Evolutionary conservation across 2,113 vertebrate genomes (phyloP).

Genomic region (Theropithecus gelada): DNA sequence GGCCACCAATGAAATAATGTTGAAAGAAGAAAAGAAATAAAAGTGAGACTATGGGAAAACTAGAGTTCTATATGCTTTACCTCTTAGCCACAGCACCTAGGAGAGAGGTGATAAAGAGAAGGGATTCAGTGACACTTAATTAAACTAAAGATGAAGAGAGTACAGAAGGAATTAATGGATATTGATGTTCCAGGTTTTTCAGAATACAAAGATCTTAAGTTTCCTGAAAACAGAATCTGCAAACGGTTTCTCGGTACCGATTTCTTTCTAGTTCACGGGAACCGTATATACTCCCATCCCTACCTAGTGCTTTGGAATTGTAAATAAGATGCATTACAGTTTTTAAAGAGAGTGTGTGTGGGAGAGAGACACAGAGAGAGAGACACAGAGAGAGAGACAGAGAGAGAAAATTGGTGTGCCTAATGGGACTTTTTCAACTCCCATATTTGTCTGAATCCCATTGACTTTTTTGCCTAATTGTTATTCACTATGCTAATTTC

Average conservation of each 20-base stretch:
- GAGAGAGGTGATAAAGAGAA: not conserved
- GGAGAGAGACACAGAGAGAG: slow-evolving; percentile 63
- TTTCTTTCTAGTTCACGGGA: not conserved
- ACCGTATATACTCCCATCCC: not conserved
- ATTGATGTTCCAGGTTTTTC: slow-evolving; percentile 45
- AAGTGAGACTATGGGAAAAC: not conserved
- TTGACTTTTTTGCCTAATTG: slow-evolving; percentile 94
- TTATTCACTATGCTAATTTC: slow-evolving; percentile 97
- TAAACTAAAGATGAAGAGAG: slow-evolving; percentile 59
- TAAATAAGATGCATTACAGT: slow-evolving; percentile 86
- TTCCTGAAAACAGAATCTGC: slow-evolving; percentile 21
- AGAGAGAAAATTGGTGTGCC: slow-evolving; percentile 80
- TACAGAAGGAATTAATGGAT: slow-evolving; percentile 52
- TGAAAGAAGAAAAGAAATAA: not conserved
- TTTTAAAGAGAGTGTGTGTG: slow-evolving; percentile 78
- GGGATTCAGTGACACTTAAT: slow-evolving; percentile 49
- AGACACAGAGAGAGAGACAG: slow-evolving; percentile 58
- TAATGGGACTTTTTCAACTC: slow-evolving; percentile 88
- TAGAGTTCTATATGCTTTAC: not conserved
- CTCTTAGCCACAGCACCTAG: not conserved
- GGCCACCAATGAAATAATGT: not conserved
- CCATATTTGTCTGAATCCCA: slow-evolving; percentile 94
- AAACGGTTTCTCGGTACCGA: slow-evolving; percentile 12
- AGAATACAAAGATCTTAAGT: slow-evolving; percentile 31
- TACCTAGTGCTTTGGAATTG: slow-evolving; percentile 76